These are phyloP conservation scores for Pachyseris speciosa DNA, from an alignment of 64 coral and sea anemone species.

Conservation along the genomic window DNA sequence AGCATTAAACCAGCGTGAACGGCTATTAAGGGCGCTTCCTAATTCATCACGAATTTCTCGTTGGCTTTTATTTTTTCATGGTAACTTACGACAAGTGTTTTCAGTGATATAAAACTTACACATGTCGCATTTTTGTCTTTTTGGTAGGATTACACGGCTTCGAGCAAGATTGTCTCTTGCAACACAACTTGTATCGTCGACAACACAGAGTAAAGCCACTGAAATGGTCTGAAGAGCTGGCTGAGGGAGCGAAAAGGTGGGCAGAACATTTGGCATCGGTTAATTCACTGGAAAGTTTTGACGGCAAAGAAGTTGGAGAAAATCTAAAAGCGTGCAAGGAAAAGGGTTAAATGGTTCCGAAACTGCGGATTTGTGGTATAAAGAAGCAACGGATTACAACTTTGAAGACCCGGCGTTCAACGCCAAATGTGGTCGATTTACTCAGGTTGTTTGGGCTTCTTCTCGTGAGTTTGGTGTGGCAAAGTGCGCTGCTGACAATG, in stretches of 20 bases:
- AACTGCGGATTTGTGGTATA: slow-evolving; percentile 88
- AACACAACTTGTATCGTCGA: slow-evolving; percentile 90
- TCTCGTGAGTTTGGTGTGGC: slow-evolving; percentile 78
- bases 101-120: too few species aligned
- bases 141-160: slow-evolving; percentile 79
- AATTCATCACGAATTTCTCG: too few species aligned
- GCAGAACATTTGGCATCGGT: slow-evolving; percentile 69
- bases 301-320: slow-evolving; percentile 74
- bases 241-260: slow-evolving; percentile 65
- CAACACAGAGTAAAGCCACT: slow-evolving; percentile 74
- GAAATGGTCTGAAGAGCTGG: slow-evolving; percentile 80
- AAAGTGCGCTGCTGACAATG: slow-evolving; percentile 61
- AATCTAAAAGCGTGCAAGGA: slow-evolving; percentile 59
- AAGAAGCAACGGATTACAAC: slow-evolving; percentile 83
- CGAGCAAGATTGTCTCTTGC: slow-evolving; percentile 74
- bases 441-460: slow-evolving; percentile 80
- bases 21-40: too few species aligned
- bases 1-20: too few species aligned
- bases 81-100: too few species aligned
- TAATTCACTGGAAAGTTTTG: slow-evolving; percentile 50
- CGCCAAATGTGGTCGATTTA: slow-evolving; percentile 86
- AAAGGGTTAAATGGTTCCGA: slow-evolving; percentile 62
- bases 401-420: slow-evolving; percentile 87
- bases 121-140: slow-evolving; percentile 29
- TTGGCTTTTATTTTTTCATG: too few species aligned